Percentiles rank a stretch among this genome's conserved stretches.
These are phyloP conservation scores for Malurus leucopterus DNA, from an alignment of 2,797 vertebrate genomes.

Conservation along the genomic window DNA sequence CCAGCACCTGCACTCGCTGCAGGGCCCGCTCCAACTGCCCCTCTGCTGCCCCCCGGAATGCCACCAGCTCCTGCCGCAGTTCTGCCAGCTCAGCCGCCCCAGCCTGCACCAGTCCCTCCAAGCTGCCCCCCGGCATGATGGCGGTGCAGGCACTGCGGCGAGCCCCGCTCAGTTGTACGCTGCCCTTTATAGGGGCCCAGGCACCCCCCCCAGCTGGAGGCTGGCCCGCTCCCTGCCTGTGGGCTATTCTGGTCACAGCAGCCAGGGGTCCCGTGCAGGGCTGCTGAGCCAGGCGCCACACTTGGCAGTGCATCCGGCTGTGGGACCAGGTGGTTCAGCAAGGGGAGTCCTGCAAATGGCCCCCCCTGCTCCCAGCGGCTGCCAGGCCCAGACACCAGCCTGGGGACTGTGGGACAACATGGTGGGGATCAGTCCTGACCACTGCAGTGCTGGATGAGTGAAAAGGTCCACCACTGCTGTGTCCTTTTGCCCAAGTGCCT, in stretches of 20 bases:
- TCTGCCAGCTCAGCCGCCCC: conserved; percentile 60
- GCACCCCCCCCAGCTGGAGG: neutral
- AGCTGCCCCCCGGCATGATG: conserved; percentile 61
- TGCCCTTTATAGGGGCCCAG: conserved; percentile 23
- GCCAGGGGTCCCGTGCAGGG: neutral
- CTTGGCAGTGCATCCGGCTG: neutral
- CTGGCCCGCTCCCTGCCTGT: neutral
- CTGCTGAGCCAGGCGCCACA: neutral
- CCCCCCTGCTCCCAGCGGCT: accelerated
- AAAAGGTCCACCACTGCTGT: neutral
- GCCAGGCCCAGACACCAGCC: neutral
- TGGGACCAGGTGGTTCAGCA: neutral
- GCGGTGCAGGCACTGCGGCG: accelerated
- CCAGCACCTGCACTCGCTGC: conserved; percentile 67
- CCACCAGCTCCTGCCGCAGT: conserved; percentile 79
- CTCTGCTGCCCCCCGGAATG: conserved; percentile 73
- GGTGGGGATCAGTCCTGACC: neutral
- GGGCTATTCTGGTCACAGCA: conserved; percentile 29
- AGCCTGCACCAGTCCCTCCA: conserved; percentile 51
- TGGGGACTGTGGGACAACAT: neutral
- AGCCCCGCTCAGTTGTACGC: neutral
- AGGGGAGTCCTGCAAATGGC: neutral
- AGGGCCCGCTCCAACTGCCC: conserved; percentile 70
- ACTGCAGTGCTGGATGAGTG: neutral
- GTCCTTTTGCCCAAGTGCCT: accelerated